Evolutionary conservation across 2,888 invertebrate genomes (phyloP).

Genomic region (Chromoteleia sp.): DNA sequence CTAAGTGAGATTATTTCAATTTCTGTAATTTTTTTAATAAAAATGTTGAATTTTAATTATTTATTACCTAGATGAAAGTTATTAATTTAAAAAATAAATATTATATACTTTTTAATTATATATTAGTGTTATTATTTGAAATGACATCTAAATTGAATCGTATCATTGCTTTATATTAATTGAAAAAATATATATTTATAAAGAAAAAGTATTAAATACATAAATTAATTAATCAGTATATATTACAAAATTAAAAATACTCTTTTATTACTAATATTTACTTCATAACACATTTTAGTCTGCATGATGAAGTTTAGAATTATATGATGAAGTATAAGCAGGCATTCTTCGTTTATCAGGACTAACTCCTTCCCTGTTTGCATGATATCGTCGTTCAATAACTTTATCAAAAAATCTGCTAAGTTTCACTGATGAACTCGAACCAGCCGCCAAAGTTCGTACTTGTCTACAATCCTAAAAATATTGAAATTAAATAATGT

Average conservation of each 20-base stretch:
- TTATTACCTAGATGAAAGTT: too few relatives aligned
- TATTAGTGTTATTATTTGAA: too few relatives aligned
- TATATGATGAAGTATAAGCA: conserved; percentile 85
- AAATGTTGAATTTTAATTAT: too few relatives aligned
- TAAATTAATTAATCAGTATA: not conserved
- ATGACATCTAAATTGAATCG: too few relatives aligned
- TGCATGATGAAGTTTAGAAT: conserved; percentile 14
- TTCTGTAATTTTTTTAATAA: too few relatives aligned
- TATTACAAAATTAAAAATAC: conserved; percentile 15
- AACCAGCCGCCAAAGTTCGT: conserved; percentile 96
- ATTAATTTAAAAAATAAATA: too few relatives aligned
- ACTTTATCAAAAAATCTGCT: conserved; percentile 97
- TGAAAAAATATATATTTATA: too few relatives aligned
- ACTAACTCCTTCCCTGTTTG: conserved; percentile 85
- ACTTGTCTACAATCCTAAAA: conserved; percentile 87
- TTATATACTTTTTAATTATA: too few relatives aligned
- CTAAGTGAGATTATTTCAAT: too few relatives aligned
- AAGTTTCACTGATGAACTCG: conserved; percentile 96
- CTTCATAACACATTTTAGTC: conserved; percentile 5
- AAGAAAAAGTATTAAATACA: not conserved
- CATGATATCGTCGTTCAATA: conserved; percentile 87
- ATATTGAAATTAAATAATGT: conserved; percentile 65
- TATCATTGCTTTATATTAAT: too few relatives aligned
- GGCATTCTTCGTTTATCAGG: conserved; percentile 86
- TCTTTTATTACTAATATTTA: conserved; percentile 10